phyloP scores from a whole-genome alignment of 2,888 invertebrate species.

The Hyppa rectilinea region DNA sequence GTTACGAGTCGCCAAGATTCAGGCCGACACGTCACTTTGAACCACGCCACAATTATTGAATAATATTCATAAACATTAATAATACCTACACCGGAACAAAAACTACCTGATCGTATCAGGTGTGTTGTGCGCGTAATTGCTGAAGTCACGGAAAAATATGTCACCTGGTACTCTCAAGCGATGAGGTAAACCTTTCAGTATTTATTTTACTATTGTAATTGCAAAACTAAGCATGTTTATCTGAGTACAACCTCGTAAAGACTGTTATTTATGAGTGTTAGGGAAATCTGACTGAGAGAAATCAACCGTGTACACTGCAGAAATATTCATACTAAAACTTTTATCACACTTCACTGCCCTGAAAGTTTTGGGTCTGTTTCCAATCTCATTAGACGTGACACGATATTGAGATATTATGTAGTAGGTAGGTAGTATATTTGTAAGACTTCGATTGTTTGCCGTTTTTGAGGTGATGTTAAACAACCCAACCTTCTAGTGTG shows the following conservation, averaged over 20 bases:
- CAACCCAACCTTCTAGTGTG: neutral
- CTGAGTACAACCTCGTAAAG: conserved; percentile 61
- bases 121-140: conserved; percentile 50
- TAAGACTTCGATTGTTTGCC: neutral
- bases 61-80: conserved; percentile 32
- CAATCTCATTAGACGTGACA: neutral
- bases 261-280: conserved; percentile 54
- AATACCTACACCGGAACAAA: conserved; percentile 39
- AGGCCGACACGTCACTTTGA: conserved; percentile 29
- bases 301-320: conserved; percentile 31
- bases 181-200: conserved; percentile 62
- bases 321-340: conserved; percentile 37
- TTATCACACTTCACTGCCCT: conserved; percentile 16
- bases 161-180: conserved; percentile 52
- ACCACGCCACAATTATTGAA: conserved; percentile 16
- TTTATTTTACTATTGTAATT: conserved; percentile 62
- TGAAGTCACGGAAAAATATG: conserved; percentile 66
- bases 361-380: conserved; percentile 8
- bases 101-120: conserved; percentile 49
- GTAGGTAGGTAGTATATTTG: neutral
- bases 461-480: neutral
- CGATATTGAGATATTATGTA: neutral
- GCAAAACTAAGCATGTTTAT: conserved; percentile 61
- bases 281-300: conserved; percentile 51
- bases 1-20: conserved; percentile 56